A percentile compares a stretch with the other conserved stretches of the same genome.
Conservation (phyloP, 2,888 invertebrate species). For the Harpalus rufipes region DNA sequence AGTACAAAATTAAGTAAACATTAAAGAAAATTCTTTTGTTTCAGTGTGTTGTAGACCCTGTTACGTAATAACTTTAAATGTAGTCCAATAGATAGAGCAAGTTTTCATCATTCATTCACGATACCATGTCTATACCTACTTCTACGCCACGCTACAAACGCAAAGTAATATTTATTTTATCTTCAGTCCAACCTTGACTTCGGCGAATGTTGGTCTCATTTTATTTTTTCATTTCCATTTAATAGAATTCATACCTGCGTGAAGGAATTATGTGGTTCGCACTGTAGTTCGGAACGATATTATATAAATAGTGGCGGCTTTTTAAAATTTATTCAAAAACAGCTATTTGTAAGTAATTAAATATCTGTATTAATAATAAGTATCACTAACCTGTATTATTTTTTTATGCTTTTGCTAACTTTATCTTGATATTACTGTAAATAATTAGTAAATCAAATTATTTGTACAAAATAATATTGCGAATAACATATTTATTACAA, state of each 20-base stretch:
- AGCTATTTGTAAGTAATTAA: constrained; percentile 17
- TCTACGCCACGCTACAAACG: constrained; percentile 23
- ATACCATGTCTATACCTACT: neutral
- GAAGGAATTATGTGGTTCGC: constrained; percentile 22
- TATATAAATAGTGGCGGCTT: constrained; percentile 19
- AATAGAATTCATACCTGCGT: constrained; percentile 16
- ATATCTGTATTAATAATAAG: neutral
- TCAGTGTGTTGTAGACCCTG: constrained; percentile 41
- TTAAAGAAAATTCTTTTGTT: constrained; percentile 22
- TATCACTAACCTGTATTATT: neutral
- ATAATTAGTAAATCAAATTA: neutral
- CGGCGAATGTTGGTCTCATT: constrained; percentile 53
- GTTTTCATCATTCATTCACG: constrained; percentile 44
- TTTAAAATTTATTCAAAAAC: constrained; percentile 38
- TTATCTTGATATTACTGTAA: neutral
- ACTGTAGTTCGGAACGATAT: neutral
- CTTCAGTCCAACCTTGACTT: constrained; percentile 62
- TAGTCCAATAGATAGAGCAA: constrained; percentile 58
- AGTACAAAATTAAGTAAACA: neutral
- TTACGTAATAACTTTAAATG: constrained; percentile 43
- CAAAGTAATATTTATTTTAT: constrained; percentile 56
- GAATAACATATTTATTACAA: neutral
- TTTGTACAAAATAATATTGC: too few species aligned
- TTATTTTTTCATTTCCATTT: constrained; percentile 47
- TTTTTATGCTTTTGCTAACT: neutral